phyloP scores from a whole-genome alignment of 2,888 invertebrate genomes.

The Drymonia ruficornis region DNA sequence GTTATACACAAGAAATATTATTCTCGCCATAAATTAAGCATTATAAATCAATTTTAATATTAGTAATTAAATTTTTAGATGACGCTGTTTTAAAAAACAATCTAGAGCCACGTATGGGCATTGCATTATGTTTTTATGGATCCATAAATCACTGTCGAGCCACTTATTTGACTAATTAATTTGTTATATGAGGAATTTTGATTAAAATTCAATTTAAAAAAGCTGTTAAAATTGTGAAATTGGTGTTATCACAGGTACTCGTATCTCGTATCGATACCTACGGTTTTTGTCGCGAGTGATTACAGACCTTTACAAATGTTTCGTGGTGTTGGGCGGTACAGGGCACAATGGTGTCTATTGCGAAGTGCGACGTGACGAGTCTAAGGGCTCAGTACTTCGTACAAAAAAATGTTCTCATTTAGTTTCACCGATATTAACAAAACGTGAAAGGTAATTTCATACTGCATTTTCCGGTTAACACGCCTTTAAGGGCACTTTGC shows the following conservation, averaged over 20 bases:
- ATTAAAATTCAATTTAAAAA: neutral
- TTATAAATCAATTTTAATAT: slow-evolving; percentile 25
- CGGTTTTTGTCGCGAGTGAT: neutral
- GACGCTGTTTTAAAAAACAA: slow-evolving; percentile 13
- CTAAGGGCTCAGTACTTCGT: slow-evolving; percentile 50
- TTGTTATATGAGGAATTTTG: neutral
- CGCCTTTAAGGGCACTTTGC: slow-evolving; percentile 72
- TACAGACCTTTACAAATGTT: slow-evolving; percentile 11
- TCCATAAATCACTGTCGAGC: slow-evolving; percentile 2
- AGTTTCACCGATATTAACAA: slow-evolving; percentile 71
- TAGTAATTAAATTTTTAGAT: slow-evolving; percentile 27
- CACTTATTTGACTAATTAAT: neutral
- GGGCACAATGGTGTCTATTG: slow-evolving; percentile 54
- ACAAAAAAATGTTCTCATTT: slow-evolving; percentile 80
- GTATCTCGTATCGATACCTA: too few relatives aligned
- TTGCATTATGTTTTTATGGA: slow-evolving; percentile 20
- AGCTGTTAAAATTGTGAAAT: neutral
- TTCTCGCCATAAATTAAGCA: slow-evolving; percentile 30
- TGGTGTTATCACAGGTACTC: neutral
- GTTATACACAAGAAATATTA: slow-evolving; percentile 33
- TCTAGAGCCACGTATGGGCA: slow-evolving; percentile 26
- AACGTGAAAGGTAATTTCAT: slow-evolving; percentile 83
- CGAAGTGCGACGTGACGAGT: slow-evolving; percentile 63
- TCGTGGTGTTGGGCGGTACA: slow-evolving; percentile 38
- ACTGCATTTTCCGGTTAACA: slow-evolving; percentile 77